Evolutionary conservation across 1,140 invertebrate genomes (phyloP), one percentile per base, ranked within the genome.

Genomic region (Eumaeus atala): DNA sequence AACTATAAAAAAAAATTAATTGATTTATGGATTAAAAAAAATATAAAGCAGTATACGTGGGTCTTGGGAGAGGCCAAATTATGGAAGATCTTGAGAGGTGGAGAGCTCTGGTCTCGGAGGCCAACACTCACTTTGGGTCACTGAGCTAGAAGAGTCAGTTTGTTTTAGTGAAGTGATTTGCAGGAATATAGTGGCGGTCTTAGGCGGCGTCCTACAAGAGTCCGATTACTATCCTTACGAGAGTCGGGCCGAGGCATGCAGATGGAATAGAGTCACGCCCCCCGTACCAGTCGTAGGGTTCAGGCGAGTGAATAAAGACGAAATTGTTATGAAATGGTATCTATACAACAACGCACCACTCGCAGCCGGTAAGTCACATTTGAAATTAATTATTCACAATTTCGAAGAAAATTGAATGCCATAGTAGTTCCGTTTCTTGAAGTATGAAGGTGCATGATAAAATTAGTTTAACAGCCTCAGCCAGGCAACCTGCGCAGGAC

Each of bases 311-410:
- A 12, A 11, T 9, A 11, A 56, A 18, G 72, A 90, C 16, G 94
- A 95, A 80, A 80, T 91, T 14, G 62, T 87, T 9, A 89, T 96
- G 63, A 64, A 93, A 36, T 48, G 70, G 36, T 64, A 86, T n/a
- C 51, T 96, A 6, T 91, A 87, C 12, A 77, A 68, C 51, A 89
- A 91, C 67, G 94, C 95, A n/a, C 95, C 95, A 9, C 81, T 96
- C 0, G 90, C 91, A 14, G 93, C 90, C 49, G 75, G 75, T 78
- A 61, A 60, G 54, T 7, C 40, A 14, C 44, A 3, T 17, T 34
- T 48, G 12, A 17, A 18, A 37, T 8, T 17, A 18, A 9, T 11
- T 12, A 7, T 12, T n/a, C n/a, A n/a, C n/a, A n/a, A n/a, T n/a
- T n/a, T n/a, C n/a, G n/a, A n/a, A n/a, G n/a, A n/a, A n/a, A n/a